A percentile compares a stretch with the other conserved stretches of the same genome.
These are phyloP conservation scores for Mimas tiliae DNA, from an alignment of 2,888 invertebrate species.

Conservation along the genomic window DNA sequence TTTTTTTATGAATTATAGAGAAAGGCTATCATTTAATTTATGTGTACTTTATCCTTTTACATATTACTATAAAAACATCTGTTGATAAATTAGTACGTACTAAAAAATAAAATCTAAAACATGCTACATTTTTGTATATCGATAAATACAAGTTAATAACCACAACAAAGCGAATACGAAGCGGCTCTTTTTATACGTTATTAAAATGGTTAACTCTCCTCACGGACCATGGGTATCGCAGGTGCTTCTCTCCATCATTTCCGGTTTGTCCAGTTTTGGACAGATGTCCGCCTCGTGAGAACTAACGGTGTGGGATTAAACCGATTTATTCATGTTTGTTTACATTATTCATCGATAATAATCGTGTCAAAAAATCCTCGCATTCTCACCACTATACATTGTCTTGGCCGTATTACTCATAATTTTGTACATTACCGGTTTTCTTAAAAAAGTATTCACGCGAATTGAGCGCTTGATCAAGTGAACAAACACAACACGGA, in stretches of 20 bases:
- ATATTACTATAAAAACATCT: too few species aligned
- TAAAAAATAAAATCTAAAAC: not conserved
- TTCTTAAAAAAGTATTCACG: constrained; percentile 33
- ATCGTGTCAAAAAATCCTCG: not conserved
- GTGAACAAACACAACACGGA: constrained; percentile 10
- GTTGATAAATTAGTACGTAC: too few species aligned
- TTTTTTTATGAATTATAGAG: too few species aligned
- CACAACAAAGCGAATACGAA: constrained; percentile 33
- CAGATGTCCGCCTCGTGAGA: constrained; percentile 73
- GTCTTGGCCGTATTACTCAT: constrained; percentile 13
- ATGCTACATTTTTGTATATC: not conserved
- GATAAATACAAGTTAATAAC: constrained; percentile 30
- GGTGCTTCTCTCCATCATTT: constrained; percentile 63
- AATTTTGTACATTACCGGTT: constrained; percentile 20
- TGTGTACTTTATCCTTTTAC: too few species aligned
- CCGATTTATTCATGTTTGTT: constrained; percentile 22
- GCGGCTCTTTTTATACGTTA: constrained; percentile 21
- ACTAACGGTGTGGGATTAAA: constrained; percentile 60
- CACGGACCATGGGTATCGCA: constrained; percentile 54
- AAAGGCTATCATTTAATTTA: too few species aligned
- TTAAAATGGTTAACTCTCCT: constrained; percentile 29
- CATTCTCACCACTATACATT: not conserved
- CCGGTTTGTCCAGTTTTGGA: constrained; percentile 79
- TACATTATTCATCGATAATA: constrained; percentile 8
- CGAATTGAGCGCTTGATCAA: constrained; percentile 20